These are phyloP conservation scores for Ascaphus truei DNA, from an alignment of 2,113 vertebrate genomes.

Conservation along the genomic window DNA sequence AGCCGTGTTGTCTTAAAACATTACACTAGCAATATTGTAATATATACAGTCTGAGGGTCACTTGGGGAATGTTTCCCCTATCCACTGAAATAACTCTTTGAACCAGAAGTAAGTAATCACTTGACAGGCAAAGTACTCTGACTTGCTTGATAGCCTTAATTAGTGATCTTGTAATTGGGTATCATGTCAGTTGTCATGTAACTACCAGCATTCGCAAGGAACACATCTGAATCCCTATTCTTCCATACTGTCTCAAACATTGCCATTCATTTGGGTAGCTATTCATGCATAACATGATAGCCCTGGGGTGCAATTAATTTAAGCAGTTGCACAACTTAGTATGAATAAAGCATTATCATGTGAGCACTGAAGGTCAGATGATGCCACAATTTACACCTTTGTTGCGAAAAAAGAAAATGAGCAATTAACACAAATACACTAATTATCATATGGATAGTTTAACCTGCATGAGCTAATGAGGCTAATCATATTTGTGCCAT, in stretches of 20 bases:
- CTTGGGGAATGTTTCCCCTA: background rate
- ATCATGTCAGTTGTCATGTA: constrained; percentile 43
- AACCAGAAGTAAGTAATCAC: constrained; percentile 34
- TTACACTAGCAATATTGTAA: too few species aligned
- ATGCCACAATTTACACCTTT: constrained; percentile 51
- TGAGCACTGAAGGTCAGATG: constrained; percentile 46
- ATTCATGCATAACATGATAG: constrained; percentile 50
- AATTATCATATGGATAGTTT: constrained; percentile 54
- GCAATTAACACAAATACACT: constrained; percentile 48
- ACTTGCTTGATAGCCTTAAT: constrained; percentile 47
- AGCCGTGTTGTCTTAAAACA: too few species aligned
- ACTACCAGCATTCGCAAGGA: constrained; percentile 36
- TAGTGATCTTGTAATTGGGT: constrained; percentile 46
- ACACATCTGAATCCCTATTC: constrained; percentile 42
- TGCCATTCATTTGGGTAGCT: constrained; percentile 44
- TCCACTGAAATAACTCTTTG: constrained; percentile 21
- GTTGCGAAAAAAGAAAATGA: constrained; percentile 47
- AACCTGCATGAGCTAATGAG: constrained; percentile 43
- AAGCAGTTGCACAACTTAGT: constrained; percentile 48
- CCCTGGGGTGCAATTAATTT: constrained; percentile 53
- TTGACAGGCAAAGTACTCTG: constrained; percentile 25
- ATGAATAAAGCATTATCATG: constrained; percentile 35
- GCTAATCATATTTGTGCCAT: constrained; percentile 40
- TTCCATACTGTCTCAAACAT: constrained; percentile 41
- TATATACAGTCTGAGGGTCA: background rate